These are phyloP conservation scores for Ryuthela nishihirai DNA, from an alignment of 2,888 invertebrate species.

Conservation along the genomic window DNA sequence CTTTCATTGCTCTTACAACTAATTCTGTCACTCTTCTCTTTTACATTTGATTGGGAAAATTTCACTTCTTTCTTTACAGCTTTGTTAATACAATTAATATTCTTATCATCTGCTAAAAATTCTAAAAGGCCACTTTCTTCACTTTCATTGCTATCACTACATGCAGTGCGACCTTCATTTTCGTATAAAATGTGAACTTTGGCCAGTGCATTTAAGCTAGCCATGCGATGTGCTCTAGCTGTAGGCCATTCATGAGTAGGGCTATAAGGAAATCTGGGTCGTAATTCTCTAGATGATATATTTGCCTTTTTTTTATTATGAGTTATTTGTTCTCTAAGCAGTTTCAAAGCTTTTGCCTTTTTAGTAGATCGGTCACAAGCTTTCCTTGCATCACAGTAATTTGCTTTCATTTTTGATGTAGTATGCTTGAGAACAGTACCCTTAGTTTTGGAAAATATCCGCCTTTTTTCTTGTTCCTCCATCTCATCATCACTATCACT, in stretches of 20 bases:
- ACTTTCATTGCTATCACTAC: no score
- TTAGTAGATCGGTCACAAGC: conserved; percentile 12
- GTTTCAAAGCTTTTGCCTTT: conserved; percentile 29
- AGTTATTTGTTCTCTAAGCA: conserved; percentile 26
- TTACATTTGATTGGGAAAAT: neutral
- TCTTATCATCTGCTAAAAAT: neutral
- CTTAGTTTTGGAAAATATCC: no score
- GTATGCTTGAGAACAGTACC: conserved; percentile 13
- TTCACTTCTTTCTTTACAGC: neutral
- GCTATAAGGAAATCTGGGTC: conserved; percentile 35
- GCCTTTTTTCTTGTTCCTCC: conserved; percentile 4
- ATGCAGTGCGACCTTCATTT: conserved; percentile 60
- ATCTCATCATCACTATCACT: conserved; percentile 2
- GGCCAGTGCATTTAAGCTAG: conserved; percentile 80
- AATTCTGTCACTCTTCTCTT: conserved; percentile 5
- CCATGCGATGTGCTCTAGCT: conserved; percentile 60
- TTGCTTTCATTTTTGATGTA: conserved; percentile 29
- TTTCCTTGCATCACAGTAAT: conserved; percentile 3
- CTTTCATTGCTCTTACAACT: conserved; percentile 8
- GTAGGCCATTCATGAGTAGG: conserved; percentile 31
- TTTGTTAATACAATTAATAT: neutral
- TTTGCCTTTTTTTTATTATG: conserved; percentile 5
- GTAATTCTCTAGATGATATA: conserved; percentile 10
- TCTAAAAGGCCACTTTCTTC: conserved; percentile 9
- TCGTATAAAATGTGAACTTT: conserved; percentile 89